These are phyloP conservation scores for Anser brachyrhynchus DNA, from an alignment of 2,113 vertebrate species.

Conservation along the genomic window DNA sequence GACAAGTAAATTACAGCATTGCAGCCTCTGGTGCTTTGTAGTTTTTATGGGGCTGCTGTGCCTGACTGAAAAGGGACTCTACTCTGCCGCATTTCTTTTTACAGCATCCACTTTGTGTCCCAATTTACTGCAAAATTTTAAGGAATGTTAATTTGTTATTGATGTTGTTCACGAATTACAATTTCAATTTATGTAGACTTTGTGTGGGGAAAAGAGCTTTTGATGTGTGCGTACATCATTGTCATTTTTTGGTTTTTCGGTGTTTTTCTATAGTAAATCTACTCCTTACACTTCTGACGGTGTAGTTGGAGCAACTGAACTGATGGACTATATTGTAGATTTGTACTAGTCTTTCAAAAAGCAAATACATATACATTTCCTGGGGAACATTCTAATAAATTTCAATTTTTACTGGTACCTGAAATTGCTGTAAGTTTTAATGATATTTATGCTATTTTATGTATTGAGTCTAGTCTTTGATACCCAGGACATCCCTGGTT, in stretches of 20 bases:
- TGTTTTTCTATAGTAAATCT: not conserved
- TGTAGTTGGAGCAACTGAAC: not conserved
- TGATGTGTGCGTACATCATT: not conserved
- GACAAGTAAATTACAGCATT: not conserved
- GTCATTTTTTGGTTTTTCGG: not conserved
- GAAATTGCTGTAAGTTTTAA: not conserved
- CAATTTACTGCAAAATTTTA: not conserved
- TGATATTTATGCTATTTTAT: not conserved
- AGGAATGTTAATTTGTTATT: not conserved
- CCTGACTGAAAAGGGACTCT: not conserved
- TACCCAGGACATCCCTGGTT: not conserved
- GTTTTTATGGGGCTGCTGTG: not conserved
- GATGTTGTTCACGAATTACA: not conserved
- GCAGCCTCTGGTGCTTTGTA: not conserved
- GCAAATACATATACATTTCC: constrained; percentile 12
- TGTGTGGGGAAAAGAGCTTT: not conserved
- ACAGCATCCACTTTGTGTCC: not conserved
- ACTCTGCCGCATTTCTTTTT: not conserved
- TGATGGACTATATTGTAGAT: not conserved
- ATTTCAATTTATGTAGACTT: constrained; percentile 23
- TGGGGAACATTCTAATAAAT: not conserved
- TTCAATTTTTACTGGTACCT: not conserved
- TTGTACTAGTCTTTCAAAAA: not conserved
- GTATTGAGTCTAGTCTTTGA: not conserved
- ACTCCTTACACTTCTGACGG: not conserved